Percentiles rank a stretch among this genome's conserved stretches.
These are phyloP conservation scores for Lophura nycthemera DNA, from an alignment of 2,113 vertebrate genomes.

Conservation along the genomic window DNA sequence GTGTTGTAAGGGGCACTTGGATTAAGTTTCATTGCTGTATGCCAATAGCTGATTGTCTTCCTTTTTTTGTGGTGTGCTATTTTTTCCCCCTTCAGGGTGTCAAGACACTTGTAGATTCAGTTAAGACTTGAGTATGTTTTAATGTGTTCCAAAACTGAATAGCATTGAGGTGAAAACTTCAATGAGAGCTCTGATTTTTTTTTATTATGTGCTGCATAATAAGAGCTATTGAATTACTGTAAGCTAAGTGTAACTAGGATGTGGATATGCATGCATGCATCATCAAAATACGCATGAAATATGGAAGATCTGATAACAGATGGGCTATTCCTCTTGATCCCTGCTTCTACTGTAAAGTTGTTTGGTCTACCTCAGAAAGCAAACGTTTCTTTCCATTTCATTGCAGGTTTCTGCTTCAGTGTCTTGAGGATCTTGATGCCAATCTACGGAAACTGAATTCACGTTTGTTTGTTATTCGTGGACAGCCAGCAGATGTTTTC, in stretches of 20 bases:
- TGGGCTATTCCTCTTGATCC: background rate
- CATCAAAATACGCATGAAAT: background rate
- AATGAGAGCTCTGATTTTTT: background rate
- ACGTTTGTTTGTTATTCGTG: constrained; percentile 94
- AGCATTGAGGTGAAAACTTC: background rate
- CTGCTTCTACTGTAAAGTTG: background rate
- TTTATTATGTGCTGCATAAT: background rate
- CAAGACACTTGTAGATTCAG: background rate
- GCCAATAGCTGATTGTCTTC: background rate
- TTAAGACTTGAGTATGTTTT: background rate
- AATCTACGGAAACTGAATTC: constrained; percentile 94
- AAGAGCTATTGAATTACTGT: background rate
- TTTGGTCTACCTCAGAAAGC: background rate
- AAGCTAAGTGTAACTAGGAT: background rate
- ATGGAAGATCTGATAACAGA: background rate
- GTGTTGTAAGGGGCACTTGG: constrained; percentile 2
- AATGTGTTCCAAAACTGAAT: background rate
- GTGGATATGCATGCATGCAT: background rate
- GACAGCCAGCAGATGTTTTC: constrained; percentile 96
- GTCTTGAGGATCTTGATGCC: constrained; percentile 93
- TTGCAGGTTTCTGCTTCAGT: constrained; percentile 91
- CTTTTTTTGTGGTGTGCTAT: background rate
- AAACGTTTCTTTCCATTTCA: background rate
- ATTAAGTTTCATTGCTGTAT: background rate
- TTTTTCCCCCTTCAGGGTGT: background rate